These are phyloP conservation scores for Drosophila neotestacea DNA, from an alignment of 2,888 invertebrate genomes.

Conservation along the genomic window DNA sequence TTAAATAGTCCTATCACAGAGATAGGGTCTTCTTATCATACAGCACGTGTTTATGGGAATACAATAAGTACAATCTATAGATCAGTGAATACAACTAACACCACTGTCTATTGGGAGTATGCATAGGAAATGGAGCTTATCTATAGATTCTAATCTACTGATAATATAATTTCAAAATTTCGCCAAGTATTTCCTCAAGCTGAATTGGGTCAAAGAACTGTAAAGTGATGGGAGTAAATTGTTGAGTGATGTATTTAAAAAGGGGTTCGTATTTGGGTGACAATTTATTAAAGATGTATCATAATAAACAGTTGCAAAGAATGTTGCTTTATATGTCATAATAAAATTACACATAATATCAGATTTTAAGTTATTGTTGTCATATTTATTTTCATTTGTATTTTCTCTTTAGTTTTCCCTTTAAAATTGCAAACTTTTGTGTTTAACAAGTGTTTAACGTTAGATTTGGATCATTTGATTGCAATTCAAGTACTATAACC, in stretches of 20 bases:
- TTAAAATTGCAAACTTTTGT: background rate
- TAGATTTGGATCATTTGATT: conserved; percentile 9
- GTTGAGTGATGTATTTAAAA: background rate
- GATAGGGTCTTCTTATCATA: conserved; percentile 17
- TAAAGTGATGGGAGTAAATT: background rate
- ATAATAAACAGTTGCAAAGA: background rate
- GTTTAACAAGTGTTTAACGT: background rate
- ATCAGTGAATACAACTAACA: conserved; percentile 4
- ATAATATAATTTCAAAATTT: conserved; percentile 22
- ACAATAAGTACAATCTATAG: background rate
- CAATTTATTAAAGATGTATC: background rate
- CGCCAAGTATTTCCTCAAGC: conserved; percentile 6
- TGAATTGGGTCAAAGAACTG: conserved; percentile 18
- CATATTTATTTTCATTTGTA: background rate
- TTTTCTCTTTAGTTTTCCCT: background rate
- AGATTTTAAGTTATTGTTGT: background rate
- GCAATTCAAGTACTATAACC: background rate
- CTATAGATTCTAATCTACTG: conserved; percentile 9
- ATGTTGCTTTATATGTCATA: no score
- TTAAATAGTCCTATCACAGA: background rate
- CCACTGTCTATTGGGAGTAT: background rate
- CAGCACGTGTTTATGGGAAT: conserved; percentile 24
- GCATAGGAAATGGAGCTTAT: conserved; percentile 10
- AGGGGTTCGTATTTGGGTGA: background rate
- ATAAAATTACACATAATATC: no score